Evolutionary conservation across 2,888 invertebrate species (phyloP).

Genomic region (Microdon myrmicae): DNA sequence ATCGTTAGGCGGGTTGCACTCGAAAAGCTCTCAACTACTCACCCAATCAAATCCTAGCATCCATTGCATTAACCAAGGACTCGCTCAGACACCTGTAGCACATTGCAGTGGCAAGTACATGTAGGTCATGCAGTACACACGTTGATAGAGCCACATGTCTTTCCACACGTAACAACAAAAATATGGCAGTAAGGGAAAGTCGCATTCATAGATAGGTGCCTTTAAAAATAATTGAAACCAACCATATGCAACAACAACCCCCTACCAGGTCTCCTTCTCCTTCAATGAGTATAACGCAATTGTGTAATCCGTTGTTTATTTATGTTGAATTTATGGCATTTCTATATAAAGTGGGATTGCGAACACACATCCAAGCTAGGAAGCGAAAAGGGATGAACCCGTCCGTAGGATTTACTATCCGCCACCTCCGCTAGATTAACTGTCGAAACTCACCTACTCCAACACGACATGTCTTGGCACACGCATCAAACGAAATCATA

Average conservation of each 20-base stretch:
- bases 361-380: too few relatives aligned
- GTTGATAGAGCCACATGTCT: constrained; percentile 4
- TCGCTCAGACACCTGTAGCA: constrained; percentile 22
- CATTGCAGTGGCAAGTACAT: not conserved
- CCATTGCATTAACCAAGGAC: not conserved
- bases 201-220: not conserved
- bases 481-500: too few relatives aligned
- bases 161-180: not conserved
- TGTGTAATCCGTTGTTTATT: constrained; percentile 20
- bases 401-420: too few relatives aligned
- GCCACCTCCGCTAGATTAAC: too few relatives aligned
- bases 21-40: constrained; percentile 13
- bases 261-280: too few relatives aligned
- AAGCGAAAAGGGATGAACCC: too few relatives aligned
- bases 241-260: not conserved
- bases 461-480: not conserved
- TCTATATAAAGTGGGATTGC: too few relatives aligned
- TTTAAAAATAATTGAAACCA: constrained; percentile 3
- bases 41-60: constrained; percentile 2
- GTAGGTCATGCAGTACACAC: constrained; percentile 1
- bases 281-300: constrained; percentile 8
- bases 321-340: too few relatives aligned
- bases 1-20: constrained; percentile 13
- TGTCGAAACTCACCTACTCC: too few relatives aligned
- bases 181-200: not conserved